Conservation (phyloP, 2,888 invertebrate species). For the Abrostola tripartita region DNA sequence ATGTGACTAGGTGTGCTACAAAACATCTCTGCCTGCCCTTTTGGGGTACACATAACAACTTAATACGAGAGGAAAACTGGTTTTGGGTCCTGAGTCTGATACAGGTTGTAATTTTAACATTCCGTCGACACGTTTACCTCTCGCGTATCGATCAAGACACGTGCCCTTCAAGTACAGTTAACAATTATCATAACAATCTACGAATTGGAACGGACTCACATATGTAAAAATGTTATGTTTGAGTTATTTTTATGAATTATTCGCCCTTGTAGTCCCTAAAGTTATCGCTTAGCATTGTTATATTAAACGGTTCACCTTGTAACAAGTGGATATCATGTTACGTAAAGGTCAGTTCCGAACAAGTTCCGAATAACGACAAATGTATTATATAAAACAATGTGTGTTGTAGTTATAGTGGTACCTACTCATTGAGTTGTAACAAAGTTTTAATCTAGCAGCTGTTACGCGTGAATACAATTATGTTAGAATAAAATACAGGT, state of each 20-base stretch:
- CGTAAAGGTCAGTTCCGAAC: slow-evolving; percentile 1
- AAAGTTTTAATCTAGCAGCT: background rate
- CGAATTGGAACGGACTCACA: background rate
- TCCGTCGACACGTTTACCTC: background rate
- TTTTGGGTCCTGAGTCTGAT: too few relatives aligned
- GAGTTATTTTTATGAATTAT: background rate
- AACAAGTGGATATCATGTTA: slow-evolving; percentile 3
- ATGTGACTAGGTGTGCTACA: too few relatives aligned
- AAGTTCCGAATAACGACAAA: slow-evolving; percentile 1
- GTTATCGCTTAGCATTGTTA: slow-evolving; percentile 2
- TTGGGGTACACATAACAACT: too few relatives aligned
- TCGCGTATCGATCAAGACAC: background rate
- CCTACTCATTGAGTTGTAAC: background rate
- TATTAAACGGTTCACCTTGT: slow-evolving; percentile 6
- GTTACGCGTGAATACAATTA: too few relatives aligned
- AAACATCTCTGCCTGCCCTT: too few relatives aligned
- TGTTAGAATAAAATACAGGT: too few relatives aligned
- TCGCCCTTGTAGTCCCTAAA: slow-evolving; percentile 3
- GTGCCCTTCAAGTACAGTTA: slow-evolving; percentile 2
- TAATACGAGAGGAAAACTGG: too few relatives aligned
- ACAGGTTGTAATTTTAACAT: background rate
- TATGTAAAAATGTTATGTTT: background rate
- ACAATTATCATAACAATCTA: background rate
- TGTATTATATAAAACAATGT: background rate
- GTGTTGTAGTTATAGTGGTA: background rate